Base-by-base conservation (phyloP, 2,888 invertebrate species). In the Cheilosia vulpina region DNA sequence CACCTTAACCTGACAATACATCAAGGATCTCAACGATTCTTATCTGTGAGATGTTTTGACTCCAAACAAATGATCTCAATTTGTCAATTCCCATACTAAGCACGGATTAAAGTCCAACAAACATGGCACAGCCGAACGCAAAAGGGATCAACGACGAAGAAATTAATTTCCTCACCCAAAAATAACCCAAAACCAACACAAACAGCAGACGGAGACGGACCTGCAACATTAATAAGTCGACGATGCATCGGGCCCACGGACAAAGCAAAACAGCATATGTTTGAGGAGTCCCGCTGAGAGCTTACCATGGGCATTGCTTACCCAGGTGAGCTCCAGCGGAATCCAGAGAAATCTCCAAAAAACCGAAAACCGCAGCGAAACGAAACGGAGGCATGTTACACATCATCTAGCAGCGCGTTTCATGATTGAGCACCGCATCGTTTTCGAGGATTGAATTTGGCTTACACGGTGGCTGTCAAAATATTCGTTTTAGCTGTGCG, bases 1-100 rank as follows among this genome's bases (percentile, higher is more conserved):
- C 45, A 66, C 66, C 45, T 77, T 43, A 85, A 76, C 76, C 76
- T 43, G 24, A 38, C 53, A 17, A 77, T 72, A 17, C 71, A 81
- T 85, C 81, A 81, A 81, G 81, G 76, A 85, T 77, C 57, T 77
- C 57, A 81, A 68, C 81, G 89, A 89, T 90, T 87, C 87, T 89
- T 89, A 90, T 89, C 89, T 88, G 82, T 62, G 77, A 87, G 87
- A 90, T 91, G 89, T 91, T 91, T 90, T 92, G 91, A 91, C 90
- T 90, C 81, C 88, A 88, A 90, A 91, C 89, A 92, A 92, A 91
- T 91, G 91, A 91, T 89, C 72, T 88, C 88, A 90, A 92, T 91
- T 92, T 91, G 91, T 91, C 92, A 91, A 89, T 87, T 81, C 63
- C 85, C 85, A 68, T 63, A 63, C 71, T 80, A 81, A 85, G 80